Conservation (phyloP, 2,888 invertebrate species). For the Ophion slaviceki region DNA sequence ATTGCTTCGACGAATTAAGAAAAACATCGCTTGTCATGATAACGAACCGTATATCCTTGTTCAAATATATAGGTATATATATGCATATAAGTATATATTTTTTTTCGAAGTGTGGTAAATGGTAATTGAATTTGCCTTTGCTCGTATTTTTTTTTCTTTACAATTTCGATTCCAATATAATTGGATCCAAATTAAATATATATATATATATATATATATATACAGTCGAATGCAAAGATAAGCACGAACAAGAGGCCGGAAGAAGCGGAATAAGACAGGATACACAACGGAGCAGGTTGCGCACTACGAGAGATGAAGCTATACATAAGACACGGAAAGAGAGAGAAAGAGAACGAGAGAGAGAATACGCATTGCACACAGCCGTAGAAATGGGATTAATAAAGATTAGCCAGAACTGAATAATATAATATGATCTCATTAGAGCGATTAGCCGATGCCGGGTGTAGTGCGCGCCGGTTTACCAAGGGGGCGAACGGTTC, state of each 20-base stretch:
- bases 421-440: slow-evolving; percentile 83
- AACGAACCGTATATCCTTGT: too few species aligned
- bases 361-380: slow-evolving; percentile 61
- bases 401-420: slow-evolving; percentile 82
- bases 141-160: too few species aligned
- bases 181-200: too few species aligned
- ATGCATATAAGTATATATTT: too few species aligned
- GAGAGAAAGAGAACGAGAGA: slow-evolving; percentile 20
- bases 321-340: slow-evolving; percentile 6
- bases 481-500: background rate
- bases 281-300: background rate
- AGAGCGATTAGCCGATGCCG: slow-evolving; percentile 80
- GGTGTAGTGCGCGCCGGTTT: slow-evolving; percentile 48
- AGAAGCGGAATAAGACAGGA: background rate
- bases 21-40: too few species aligned
- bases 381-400: slow-evolving; percentile 81
- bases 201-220: too few species aligned
- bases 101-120: too few species aligned
- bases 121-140: too few species aligned
- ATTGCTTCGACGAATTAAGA: too few species aligned
- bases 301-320: too few species aligned
- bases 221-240: background rate
- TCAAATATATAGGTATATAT: too few species aligned
- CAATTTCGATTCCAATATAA: too few species aligned
- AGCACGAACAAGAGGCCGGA: background rate